These are phyloP conservation scores for Silurus glanis DNA, from an alignment of 2,113 vertebrate species.

Conservation along the genomic window DNA sequence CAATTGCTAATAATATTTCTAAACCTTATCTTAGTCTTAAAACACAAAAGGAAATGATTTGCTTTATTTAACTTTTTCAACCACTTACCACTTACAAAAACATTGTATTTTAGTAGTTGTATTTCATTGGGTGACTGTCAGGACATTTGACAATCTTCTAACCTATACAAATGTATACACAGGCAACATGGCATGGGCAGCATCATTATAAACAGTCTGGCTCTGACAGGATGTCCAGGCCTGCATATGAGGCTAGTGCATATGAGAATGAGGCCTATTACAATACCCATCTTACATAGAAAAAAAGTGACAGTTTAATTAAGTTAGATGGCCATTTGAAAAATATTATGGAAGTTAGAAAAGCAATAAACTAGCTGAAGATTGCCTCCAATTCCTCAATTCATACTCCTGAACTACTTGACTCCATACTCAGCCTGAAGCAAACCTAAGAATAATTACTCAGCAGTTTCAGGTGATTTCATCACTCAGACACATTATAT, in stretches of 20 bases:
- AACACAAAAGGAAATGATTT: neutral
- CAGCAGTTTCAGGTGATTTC: slow-evolving; percentile 18
- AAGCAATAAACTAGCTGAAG: slow-evolving; percentile 5
- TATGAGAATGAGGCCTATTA: slow-evolving; percentile 7
- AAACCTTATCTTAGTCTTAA: neutral
- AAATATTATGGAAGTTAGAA: slow-evolving; percentile 12
- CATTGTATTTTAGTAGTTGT: neutral
- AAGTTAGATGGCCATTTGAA: slow-evolving; percentile 14
- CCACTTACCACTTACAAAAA: neutral
- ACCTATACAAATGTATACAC: neutral
- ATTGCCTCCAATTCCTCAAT: slow-evolving; percentile 13
- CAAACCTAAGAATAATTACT: slow-evolving; percentile 16
- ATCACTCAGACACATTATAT: neutral
- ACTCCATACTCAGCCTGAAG: slow-evolving; percentile 19
- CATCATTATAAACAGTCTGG: slow-evolving; percentile 35
- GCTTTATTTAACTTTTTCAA: neutral
- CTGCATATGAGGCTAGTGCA: neutral
- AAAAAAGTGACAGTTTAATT: slow-evolving; percentile 28
- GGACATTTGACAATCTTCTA: neutral
- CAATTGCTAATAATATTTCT: neutral
- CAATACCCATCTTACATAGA: neutral
- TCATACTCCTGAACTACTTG: slow-evolving; percentile 8
- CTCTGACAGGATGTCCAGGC: slow-evolving; percentile 19
- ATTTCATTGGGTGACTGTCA: neutral
- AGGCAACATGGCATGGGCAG: neutral